A percentile compares a stretch with the other conserved stretches of the same genome.
Conservation (phyloP, 2,888 invertebrate species). For the Zeuzera pyrina region DNA sequence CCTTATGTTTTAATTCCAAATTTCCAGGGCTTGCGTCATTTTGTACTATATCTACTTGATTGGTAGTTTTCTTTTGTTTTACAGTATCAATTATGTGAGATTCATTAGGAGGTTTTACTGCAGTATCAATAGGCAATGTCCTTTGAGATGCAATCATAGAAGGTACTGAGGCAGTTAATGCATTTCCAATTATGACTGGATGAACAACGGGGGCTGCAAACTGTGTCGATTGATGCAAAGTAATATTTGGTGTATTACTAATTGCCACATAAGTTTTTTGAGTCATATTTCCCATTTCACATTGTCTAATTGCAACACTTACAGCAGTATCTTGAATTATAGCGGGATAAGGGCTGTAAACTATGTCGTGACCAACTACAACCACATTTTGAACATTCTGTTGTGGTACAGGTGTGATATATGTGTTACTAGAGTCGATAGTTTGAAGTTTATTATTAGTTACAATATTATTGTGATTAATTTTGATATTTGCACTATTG, state of each 20-base stretch:
- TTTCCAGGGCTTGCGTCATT: too few species aligned
- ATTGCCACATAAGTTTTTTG: slow-evolving; percentile 26
- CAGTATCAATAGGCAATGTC: too few species aligned
- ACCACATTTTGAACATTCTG: slow-evolving; percentile 34
- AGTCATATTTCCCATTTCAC: slow-evolving; percentile 16
- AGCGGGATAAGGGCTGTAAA: slow-evolving; percentile 32
- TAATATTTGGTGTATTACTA: slow-evolving; percentile 28
- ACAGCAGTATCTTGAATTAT: slow-evolving; percentile 20
- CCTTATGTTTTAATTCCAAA: too few species aligned
- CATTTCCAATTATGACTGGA: slow-evolving; percentile 32
- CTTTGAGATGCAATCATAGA: too few species aligned
- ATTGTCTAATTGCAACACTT: too few species aligned
- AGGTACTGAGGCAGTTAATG: slow-evolving; percentile 22
- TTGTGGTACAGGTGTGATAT: slow-evolving; percentile 17
- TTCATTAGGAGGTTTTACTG: not conserved
- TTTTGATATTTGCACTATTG: too few species aligned
- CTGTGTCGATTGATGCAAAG: slow-evolving; percentile 33
- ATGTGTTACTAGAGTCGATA: too few species aligned
- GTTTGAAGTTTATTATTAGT: too few species aligned
- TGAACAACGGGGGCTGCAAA: slow-evolving; percentile 30
- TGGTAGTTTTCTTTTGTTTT: not conserved
- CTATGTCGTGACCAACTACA: slow-evolving; percentile 32
- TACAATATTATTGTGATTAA: too few species aligned
- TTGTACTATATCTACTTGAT: too few species aligned
- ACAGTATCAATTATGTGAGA: not conserved